A percentile compares a stretch with the other conserved stretches of the same genome.
Conservation (phyloP, 2,113 vertebrate genomes). For the Paralichthys olivaceus region DNA sequence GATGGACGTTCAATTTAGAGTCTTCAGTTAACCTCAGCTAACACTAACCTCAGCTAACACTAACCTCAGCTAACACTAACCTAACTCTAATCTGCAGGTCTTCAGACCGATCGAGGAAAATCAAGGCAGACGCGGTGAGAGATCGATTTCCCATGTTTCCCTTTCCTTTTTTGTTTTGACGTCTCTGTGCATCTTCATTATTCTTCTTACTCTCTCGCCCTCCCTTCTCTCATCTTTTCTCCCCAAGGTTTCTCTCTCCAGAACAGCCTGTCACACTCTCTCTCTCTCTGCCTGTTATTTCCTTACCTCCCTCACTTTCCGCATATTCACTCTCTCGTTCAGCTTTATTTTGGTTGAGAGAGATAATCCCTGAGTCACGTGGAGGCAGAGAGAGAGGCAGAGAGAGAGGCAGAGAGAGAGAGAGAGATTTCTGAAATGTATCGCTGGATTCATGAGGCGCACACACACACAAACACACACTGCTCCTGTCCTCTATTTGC, state of each 20-base stretch:
- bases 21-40: too few species aligned
- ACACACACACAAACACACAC: background rate
- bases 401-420: constrained; percentile 12
- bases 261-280: constrained; percentile 4
- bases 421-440: constrained; percentile 21
- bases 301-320: background rate
- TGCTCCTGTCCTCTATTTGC: too few species aligned
- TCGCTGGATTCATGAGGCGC: constrained; percentile 32
- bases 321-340: background rate
- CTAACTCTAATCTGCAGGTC: too few species aligned
- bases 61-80: too few species aligned
- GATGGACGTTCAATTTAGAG: too few species aligned
- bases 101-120: too few species aligned
- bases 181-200: background rate
- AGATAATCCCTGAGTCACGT: constrained; percentile 72
- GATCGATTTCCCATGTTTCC: too few species aligned
- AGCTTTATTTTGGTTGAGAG: constrained; percentile 61
- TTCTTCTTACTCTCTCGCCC: background rate
- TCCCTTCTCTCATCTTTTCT: too few species aligned
- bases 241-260: constrained; percentile 1
- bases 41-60: too few species aligned
- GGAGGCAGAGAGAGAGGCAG: constrained; percentile 25
- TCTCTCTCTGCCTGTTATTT: background rate
- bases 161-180: too few species aligned
- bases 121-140: too few species aligned